A percentile compares a stretch with the other conserved stretches of the same genome.
Evolutionary conservation across 2,888 invertebrate species (phyloP).

Genomic region (Drosophila prostipennis): DNA sequence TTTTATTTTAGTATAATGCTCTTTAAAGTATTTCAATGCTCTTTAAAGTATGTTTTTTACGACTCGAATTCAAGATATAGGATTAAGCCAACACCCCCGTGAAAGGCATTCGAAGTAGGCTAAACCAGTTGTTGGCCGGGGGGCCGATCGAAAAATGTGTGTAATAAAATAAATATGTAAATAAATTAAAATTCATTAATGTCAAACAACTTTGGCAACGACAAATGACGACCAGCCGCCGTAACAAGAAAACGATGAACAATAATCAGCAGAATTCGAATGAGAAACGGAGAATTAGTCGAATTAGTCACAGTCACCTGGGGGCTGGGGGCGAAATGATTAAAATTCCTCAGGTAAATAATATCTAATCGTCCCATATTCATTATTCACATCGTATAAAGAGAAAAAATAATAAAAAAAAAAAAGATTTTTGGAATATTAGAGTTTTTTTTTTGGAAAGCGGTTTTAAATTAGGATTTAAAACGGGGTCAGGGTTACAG

Average conservation of each 20-base stretch:
- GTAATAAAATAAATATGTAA: conserved; percentile 74
- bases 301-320: conserved; percentile 35
- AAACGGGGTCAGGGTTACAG: conserved; percentile 3
- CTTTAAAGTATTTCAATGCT: neutral
- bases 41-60: neutral
- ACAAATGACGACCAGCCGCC: conserved; percentile 34
- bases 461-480: neutral
- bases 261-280: conserved; percentile 34
- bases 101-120: conserved; percentile 16
- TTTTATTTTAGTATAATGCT: too few species aligned
- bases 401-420: neutral
- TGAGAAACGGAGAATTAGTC: conserved; percentile 21
- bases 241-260: conserved; percentile 19
- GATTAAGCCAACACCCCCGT: conserved; percentile 17
- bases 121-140: conserved; percentile 27
- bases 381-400: neutral
- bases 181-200: conserved; percentile 74
- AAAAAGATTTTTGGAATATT: too few species aligned
- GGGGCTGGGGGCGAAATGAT: neutral
- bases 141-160: conserved; percentile 18
- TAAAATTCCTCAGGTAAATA: neutral
- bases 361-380: conserved; percentile 3
- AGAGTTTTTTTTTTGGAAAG: neutral
- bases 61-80: neutral
- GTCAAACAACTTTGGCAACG: conserved; percentile 60